Conservation (phyloP, 1,140 invertebrate genomes). For the Bombus sylvicola region DNA sequence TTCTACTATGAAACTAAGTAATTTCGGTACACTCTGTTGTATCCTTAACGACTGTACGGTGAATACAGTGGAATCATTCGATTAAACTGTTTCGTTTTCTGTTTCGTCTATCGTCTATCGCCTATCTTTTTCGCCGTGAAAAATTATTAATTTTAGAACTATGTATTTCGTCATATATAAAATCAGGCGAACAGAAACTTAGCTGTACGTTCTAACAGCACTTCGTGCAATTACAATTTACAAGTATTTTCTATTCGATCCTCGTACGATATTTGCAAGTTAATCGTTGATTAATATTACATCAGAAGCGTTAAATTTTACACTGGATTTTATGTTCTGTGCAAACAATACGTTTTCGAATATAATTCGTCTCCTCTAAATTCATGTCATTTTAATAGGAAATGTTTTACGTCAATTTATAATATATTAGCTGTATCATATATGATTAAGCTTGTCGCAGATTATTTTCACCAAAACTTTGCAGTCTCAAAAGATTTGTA, state of each 20-base stretch:
- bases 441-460: neutral
- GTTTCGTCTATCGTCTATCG: neutral
- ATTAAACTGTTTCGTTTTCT: neutral
- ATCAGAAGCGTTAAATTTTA: neutral
- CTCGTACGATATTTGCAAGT: neutral
- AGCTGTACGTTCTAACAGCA: neutral
- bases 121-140: neutral
- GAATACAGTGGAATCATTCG: too few relatives aligned
- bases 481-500: too few relatives aligned
- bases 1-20: conserved; percentile 11
- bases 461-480: too few relatives aligned
- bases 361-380: neutral
- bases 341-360: neutral
- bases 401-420: neutral
- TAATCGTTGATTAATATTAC: neutral
- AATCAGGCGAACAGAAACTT: neutral
- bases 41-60: neutral
- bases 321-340: too few relatives aligned
- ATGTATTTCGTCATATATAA: too few relatives aligned
- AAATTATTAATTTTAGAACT: neutral
- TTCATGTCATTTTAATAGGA: neutral
- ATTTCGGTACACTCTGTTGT: neutral
- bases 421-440: neutral
- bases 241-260: neutral
- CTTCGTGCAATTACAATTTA: neutral